Conservation (phyloP, 2,888 invertebrate species). For the Heliconius hortense region DNA sequence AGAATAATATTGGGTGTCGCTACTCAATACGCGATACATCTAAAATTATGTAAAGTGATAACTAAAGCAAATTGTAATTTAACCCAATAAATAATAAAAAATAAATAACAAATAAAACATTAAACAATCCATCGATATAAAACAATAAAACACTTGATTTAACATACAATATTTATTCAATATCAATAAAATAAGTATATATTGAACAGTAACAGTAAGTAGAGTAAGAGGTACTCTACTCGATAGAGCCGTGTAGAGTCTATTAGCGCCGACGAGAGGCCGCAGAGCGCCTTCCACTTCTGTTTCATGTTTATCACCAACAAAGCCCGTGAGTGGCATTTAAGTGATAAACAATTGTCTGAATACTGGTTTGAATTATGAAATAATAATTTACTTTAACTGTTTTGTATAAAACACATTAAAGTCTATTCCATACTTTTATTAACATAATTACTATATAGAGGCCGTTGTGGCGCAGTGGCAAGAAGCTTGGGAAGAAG, state of each 20-base stretch:
- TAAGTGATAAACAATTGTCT: constrained; percentile 9
- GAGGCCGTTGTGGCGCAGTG: too few relatives aligned
- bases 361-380: background rate
- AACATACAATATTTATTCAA: background rate
- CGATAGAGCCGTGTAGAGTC: constrained; percentile 6
- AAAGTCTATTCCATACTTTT: too few relatives aligned
- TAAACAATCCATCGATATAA: background rate
- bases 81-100: too few relatives aligned
- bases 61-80: too few relatives aligned
- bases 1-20: too few relatives aligned
- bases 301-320: constrained; percentile 9
- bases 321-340: constrained; percentile 6
- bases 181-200: background rate
- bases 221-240: background rate
- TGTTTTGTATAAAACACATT: background rate
- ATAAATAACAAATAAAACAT: too few relatives aligned
- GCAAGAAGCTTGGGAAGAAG: too few relatives aligned
- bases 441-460: too few relatives aligned
- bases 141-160: background rate
- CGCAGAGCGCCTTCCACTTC: constrained; percentile 17
- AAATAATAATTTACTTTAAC: too few relatives aligned
- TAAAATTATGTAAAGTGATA: too few relatives aligned
- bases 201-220: background rate
- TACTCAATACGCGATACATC: too few relatives aligned
- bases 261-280: constrained; percentile 15